Evolutionary conservation across 2,113 vertebrate genomes (phyloP).

Genomic region (Callaeas wilsoni): DNA sequence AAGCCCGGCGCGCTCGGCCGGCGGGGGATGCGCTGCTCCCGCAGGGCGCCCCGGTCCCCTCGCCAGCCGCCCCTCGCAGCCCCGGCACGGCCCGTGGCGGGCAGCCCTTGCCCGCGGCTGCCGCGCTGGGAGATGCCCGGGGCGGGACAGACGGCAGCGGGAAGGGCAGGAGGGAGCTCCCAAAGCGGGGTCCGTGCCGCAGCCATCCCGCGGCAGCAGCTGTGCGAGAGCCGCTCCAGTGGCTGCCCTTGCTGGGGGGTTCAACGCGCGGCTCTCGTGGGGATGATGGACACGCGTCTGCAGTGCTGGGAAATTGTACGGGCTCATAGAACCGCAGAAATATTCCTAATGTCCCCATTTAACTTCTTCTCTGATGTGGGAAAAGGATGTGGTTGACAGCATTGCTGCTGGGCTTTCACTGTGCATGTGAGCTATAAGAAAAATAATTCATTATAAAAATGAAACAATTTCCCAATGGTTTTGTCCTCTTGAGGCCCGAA

Average conservation of each 20-base stretch:
- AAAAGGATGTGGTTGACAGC: not conserved
- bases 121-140: accelerated
- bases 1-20: too few relatives aligned
- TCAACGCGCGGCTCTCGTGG: accelerated
- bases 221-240: accelerated
- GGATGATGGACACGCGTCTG: accelerated
- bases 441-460: not conserved
- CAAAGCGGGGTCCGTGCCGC: accelerated
- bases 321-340: accelerated
- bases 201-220: not conserved
- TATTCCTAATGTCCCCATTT: accelerated
- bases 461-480: not conserved
- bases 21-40: too few relatives aligned
- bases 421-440: too few relatives aligned
- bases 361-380: accelerated
- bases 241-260: not conserved
- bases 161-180: not conserved
- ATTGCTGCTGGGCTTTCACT: not conserved
- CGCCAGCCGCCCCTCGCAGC: too few relatives aligned
- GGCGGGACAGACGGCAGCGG: accelerated
- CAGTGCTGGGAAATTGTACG: accelerated
- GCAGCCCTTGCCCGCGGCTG: accelerated
- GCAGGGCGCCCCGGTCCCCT: too few relatives aligned
- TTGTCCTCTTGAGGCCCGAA: not conserved
- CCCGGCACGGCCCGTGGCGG: not conserved